phyloP scores from a whole-genome alignment of 2,888 invertebrate species.

The Netelia virgata region DNA sequence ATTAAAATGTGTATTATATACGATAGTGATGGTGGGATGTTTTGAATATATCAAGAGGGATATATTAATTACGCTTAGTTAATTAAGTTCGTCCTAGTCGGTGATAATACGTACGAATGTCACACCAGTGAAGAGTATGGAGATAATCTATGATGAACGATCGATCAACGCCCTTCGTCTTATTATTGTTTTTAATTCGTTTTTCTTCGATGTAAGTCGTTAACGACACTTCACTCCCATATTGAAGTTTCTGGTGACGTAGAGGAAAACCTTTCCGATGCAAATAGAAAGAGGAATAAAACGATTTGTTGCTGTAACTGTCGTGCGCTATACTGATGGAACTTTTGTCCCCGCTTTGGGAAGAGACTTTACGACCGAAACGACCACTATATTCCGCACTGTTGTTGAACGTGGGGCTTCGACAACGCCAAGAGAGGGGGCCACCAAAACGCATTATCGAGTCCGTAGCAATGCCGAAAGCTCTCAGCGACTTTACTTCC shows the following conservation, averaged over 20 bases:
- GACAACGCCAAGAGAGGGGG: conserved; percentile 30
- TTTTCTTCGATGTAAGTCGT: conserved; percentile 51
- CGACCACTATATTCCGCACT: conserved; percentile 51
- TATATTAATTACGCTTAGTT: not conserved
- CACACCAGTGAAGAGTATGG: conserved; percentile 39
- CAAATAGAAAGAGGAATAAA: conserved; percentile 22
- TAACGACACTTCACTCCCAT: conserved; percentile 34
- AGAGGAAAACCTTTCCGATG: conserved; percentile 16
- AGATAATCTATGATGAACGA: conserved; percentile 30
- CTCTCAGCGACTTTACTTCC: conserved; percentile 55
- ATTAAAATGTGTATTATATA: too few species aligned
- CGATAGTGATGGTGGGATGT: too few species aligned
- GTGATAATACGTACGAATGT: conserved; percentile 40
- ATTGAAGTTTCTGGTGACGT: conserved; percentile 52
- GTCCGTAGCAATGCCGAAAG: conserved; percentile 73
- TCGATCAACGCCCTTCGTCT: not conserved
- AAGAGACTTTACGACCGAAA: conserved; percentile 64
- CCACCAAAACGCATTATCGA: conserved; percentile 79
- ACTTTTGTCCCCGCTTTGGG: conserved; percentile 61
- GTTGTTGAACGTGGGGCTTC: conserved; percentile 76
- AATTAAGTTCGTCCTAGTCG: not conserved
- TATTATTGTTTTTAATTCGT: conserved; percentile 46
- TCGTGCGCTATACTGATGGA: conserved; percentile 47
- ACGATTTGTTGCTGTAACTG: conserved; percentile 42
- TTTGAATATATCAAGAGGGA: not conserved